phyloP scores from a whole-genome alignment of 2,113 vertebrate genomes.

The Lamprotornis superbus region DNA sequence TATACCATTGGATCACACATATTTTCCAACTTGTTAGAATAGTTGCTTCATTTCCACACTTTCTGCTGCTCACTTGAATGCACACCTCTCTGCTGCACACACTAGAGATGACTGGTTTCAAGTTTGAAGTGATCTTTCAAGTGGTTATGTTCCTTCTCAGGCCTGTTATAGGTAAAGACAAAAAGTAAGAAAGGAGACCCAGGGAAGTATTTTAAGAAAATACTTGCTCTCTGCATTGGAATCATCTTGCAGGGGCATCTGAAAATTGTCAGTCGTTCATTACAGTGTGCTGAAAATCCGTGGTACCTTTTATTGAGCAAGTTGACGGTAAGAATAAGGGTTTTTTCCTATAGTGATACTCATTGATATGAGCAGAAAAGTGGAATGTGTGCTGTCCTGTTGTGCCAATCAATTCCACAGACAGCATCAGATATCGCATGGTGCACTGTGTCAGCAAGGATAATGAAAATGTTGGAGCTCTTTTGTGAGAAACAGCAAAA shows the following conservation, averaged over 20 bases:
- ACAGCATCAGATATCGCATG: background rate
- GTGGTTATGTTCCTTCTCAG: background rate
- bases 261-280: background rate
- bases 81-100: accelerated
- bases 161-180: background rate
- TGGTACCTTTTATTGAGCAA: background rate
- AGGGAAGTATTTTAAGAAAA: background rate
- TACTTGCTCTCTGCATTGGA: background rate
- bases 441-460: background rate
- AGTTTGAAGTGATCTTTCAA: background rate
- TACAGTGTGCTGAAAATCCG: background rate
- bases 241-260: background rate
- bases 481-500: background rate
- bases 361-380: background rate
- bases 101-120: accelerated
- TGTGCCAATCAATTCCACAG: background rate
- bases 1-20: background rate
- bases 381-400: background rate
- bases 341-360: accelerated
- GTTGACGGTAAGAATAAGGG: background rate
- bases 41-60: background rate
- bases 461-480: background rate
- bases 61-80: background rate
- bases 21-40: background rate
- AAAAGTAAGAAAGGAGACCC: background rate